phyloP scores from a whole-genome alignment of 2,797 vertebrate species.

The Cygnus olor region DNA sequence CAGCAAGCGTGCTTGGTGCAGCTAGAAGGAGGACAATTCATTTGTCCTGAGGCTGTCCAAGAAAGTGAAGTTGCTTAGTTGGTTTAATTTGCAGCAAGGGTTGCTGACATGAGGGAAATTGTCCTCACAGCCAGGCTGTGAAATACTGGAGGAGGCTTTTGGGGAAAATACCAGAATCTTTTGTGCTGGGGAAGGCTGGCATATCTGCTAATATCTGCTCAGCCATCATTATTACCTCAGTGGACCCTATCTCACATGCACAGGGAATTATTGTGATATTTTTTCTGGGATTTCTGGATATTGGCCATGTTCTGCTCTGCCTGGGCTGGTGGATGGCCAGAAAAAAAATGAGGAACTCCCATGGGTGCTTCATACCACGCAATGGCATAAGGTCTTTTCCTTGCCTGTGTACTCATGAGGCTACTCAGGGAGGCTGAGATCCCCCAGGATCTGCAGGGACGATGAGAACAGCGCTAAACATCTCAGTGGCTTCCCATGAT shows the following conservation, averaged over 20 bases:
- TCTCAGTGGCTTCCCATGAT: background rate
- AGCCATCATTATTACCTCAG: background rate
- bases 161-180: background rate
- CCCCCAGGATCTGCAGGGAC: background rate
- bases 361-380: no score
- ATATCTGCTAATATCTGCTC: background rate
- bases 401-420: background rate
- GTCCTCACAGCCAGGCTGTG: background rate
- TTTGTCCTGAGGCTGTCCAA: background rate
- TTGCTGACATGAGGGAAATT: background rate
- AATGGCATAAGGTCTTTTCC: background rate
- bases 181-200: background rate
- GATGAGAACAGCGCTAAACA: background rate
- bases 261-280: background rate
- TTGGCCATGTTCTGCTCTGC: fast-evolving
- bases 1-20: background rate
- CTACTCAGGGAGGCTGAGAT: background rate
- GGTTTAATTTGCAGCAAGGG: background rate
- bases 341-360: background rate
- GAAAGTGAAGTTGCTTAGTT: background rate
- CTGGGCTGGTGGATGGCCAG: background rate
- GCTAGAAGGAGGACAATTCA: background rate
- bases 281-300: background rate
- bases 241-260: fast-evolving
- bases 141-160: background rate